phyloP scores from a whole-genome alignment of 2,113 vertebrate genomes.

The Nicator chloris region DNA sequence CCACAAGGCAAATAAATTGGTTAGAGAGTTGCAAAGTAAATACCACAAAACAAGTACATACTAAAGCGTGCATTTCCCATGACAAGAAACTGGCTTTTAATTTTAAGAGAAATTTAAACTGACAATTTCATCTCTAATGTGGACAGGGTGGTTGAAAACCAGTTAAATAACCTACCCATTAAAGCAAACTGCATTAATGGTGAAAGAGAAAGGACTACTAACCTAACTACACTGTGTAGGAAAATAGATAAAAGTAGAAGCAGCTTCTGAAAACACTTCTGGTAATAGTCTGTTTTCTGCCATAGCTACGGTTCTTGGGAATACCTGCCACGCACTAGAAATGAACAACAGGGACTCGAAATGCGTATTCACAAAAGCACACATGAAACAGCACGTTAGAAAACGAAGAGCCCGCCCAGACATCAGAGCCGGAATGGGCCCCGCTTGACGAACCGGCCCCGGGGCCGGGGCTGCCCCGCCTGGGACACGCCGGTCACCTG shows the following conservation, averaged over 20 bases:
- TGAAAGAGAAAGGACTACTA: too few species aligned
- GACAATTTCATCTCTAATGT: too few species aligned
- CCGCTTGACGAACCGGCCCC: background rate
- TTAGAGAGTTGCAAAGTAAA: too few species aligned
- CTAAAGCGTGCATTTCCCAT: too few species aligned
- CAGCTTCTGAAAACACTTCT: background rate
- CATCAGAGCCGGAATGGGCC: rapidly evolving
- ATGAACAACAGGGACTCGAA: background rate
- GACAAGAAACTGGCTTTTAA: background rate
- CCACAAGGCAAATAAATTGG: too few species aligned
- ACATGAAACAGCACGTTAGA: rapidly evolving
- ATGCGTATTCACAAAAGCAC: background rate
- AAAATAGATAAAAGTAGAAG: too few species aligned
- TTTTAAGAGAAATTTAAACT: background rate
- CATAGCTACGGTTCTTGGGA: background rate
- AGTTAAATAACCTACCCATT: too few species aligned
- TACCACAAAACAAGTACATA: too few species aligned
- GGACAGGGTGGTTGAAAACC: too few species aligned
- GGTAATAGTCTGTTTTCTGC: background rate
- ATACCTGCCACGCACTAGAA: background rate
- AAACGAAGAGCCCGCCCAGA: background rate
- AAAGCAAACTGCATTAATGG: too few species aligned
- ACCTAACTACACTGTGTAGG: too few species aligned
- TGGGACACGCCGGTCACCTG: background rate
- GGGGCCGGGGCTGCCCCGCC: background rate